A percentile compares a stretch with the other conserved stretches of the same genome.
Conservation (phyloP, 2,797 vertebrate genomes). For the Mionectes olivaceus region DNA sequence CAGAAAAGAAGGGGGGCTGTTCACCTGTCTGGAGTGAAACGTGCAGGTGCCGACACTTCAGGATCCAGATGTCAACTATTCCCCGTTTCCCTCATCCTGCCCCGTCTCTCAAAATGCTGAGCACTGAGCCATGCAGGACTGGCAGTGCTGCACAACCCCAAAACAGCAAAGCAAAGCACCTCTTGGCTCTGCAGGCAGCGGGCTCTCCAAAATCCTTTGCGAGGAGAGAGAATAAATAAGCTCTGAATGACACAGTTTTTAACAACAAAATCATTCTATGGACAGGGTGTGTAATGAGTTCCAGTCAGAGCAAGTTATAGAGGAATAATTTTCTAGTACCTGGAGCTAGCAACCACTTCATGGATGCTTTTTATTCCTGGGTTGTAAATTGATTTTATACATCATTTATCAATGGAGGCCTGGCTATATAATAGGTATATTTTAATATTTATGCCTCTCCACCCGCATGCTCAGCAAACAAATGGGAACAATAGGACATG, state of each 20-base stretch:
- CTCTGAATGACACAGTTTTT: slow-evolving; percentile 56
- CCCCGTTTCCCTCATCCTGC: background rate
- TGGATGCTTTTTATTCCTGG: slow-evolving; percentile 66
- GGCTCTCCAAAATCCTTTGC: background rate
- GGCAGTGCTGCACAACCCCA: background rate
- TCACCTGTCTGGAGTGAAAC: background rate
- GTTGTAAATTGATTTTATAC: slow-evolving; percentile 80
- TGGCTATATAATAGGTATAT: slow-evolving; percentile 71
- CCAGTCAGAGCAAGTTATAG: slow-evolving; percentile 41
- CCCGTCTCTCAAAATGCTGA: background rate
- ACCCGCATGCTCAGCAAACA: slow-evolving; percentile 34
- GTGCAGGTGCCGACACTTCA: background rate
- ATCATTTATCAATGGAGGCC: slow-evolving; percentile 72
- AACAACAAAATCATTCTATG: slow-evolving; percentile 45
- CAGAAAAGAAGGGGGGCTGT: background rate
- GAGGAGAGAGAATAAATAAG: slow-evolving; percentile 44
- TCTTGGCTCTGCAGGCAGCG: slow-evolving; percentile 2
- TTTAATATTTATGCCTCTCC: slow-evolving; percentile 60
- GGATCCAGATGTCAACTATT: background rate
- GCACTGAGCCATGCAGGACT: background rate
- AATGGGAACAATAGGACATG: slow-evolving; percentile 49
- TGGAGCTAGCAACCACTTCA: slow-evolving; percentile 17
- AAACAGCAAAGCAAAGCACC: background rate
- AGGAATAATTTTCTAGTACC: slow-evolving; percentile 70
- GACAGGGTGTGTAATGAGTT: slow-evolving; percentile 39